Conservation (phyloP, 2,113 vertebrate species). For the Hystrix cristata region DNA sequence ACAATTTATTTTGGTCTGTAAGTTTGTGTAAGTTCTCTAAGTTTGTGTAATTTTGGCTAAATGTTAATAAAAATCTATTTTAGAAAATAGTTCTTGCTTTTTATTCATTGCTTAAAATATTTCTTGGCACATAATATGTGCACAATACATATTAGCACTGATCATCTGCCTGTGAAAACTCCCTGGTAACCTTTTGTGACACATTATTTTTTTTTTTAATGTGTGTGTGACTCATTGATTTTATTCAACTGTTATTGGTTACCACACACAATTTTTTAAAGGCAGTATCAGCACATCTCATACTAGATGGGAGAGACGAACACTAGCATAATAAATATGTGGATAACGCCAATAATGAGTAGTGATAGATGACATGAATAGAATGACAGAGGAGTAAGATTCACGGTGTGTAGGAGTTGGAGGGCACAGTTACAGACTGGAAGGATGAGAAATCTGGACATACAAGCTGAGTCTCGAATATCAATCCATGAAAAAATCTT, state of each 20-base stretch:
- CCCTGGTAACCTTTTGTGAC: background rate
- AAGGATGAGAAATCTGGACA: background rate
- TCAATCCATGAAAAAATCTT: background rate
- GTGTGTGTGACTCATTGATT: background rate
- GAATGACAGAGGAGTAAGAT: conserved; percentile 19
- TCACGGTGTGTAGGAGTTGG: background rate
- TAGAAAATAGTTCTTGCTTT: too few species aligned
- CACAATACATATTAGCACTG: background rate
- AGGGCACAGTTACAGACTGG: background rate
- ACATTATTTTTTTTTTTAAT: background rate
- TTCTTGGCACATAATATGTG: background rate
- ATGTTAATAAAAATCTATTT: too few species aligned
- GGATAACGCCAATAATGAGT: background rate
- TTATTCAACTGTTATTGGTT: background rate
- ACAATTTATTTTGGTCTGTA: too few species aligned
- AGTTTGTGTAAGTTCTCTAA: too few species aligned
- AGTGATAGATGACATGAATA: background rate
- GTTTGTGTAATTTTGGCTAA: too few species aligned
- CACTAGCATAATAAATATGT: background rate
- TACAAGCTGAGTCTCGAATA: background rate
- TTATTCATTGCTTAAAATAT: background rate
- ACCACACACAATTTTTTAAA: background rate
- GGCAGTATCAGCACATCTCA: background rate
- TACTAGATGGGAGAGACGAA: background rate
- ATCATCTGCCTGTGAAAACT: background rate